Evolutionary conservation across 2,113 vertebrate species (phyloP), one percentile per base, ranked within the genome.

Genomic region (Salvelinus sp.): DNA sequence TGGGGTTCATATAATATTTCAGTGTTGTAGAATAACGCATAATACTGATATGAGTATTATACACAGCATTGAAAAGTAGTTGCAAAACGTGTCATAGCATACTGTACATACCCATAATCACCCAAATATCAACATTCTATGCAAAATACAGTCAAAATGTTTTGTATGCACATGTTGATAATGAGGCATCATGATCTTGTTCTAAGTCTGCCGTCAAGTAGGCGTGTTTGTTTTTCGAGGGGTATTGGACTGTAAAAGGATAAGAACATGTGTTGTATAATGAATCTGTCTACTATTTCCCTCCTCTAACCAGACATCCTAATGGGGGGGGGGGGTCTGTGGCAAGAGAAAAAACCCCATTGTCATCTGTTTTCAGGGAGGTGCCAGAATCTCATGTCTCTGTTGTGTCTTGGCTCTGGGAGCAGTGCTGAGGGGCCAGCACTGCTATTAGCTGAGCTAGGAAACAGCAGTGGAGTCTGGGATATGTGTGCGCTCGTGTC

Each of bases 271-370:
- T 81, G 77, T 88, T 91, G 84, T 81, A 88, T n/a, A 90, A 90
- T 92, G 73, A 92, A 93, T 92, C 88, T 85, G 82, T 86, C 83
- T n/a, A n/a, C n/a, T n/a, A 79, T 86, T 88, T 85, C 84, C 85
- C 38, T 79, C 73, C 79, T 88, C 66, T 16, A 83, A 72, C 79
- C 88, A 83, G 85, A 85, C 76, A 79, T 82, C 77, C 77, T 80
- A 75, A 79, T 69, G 82, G 75, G 82, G 81, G 73, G 82, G 80
- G 79, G 84, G 71, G 76, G 80, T 87, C 80, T 86, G 75, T 58
- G 67, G 86, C 85, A 87, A 80, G 48, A 50, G 78, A 83, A 84
- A 73, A 71, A 82, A 1, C 23, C 23, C 23, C 75, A 83, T 62
- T 79, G 75, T 89, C 79, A 72, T 87, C 82, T 87, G 85, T 87